Percentiles rank a stretch among this genome's conserved stretches.
These are phyloP conservation scores for Thymelicus acteon DNA, from an alignment of 2,888 invertebrate genomes.

Conservation along the genomic window DNA sequence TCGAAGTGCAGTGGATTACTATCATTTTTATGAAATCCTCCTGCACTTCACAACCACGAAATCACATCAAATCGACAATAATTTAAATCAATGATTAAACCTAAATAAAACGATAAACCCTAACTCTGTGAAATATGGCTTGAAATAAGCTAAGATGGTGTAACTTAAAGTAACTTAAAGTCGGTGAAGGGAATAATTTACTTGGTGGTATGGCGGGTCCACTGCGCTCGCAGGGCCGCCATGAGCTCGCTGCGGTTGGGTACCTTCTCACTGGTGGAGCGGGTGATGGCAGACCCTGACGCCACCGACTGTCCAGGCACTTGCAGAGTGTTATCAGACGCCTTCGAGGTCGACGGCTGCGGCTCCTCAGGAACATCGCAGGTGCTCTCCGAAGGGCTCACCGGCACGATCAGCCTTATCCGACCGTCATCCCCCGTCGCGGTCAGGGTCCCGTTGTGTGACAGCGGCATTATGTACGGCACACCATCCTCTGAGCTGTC, in stretches of 20 bases:
- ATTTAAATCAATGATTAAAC: conserved; percentile 3
- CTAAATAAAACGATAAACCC: conserved; percentile 6
- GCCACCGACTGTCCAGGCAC: conserved; percentile 79
- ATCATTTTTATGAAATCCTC: not conserved
- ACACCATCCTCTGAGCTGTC: conserved; percentile 70
- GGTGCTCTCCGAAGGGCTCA: conserved; percentile 77
- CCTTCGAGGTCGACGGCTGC: conserved; percentile 63
- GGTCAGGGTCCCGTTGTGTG: conserved; percentile 86
- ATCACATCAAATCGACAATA: not conserved
- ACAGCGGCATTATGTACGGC: conserved; percentile 88
- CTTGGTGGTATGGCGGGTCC: conserved; percentile 95
- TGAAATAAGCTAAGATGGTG: conserved; percentile 57
- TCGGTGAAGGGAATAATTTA: conserved; percentile 60
- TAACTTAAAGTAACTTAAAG: conserved; percentile 38
- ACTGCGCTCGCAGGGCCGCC: conserved; percentile 92
- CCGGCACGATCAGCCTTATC: conserved; percentile 86
- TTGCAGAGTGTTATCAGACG: conserved; percentile 68
- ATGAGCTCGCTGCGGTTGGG: conserved; percentile 94
- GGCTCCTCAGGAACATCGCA: conserved; percentile 62
- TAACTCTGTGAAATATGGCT: not conserved
- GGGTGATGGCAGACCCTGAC: conserved; percentile 87
- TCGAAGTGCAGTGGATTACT: not conserved
- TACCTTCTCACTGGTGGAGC: conserved; percentile 94
- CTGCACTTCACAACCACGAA: conserved; percentile 2
- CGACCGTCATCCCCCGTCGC: conserved; percentile 86